Evolutionary conservation across 1,140 invertebrate genomes (phyloP).

Genomic region (Phymorhynchus buccinoides): DNA sequence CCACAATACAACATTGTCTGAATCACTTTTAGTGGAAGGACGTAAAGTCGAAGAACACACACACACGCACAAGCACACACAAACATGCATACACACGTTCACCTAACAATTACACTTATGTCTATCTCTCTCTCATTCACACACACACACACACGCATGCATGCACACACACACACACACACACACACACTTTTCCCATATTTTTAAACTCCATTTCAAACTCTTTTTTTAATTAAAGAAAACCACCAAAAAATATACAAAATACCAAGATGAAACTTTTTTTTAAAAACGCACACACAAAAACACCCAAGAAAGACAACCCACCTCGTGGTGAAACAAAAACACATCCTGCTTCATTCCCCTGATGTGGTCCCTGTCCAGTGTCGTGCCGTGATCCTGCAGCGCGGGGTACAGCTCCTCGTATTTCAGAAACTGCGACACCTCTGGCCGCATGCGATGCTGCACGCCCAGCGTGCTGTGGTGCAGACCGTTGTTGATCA

Average conservation of each 20-base stretch:
- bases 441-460: constrained; percentile 67
- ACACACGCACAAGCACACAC: not conserved
- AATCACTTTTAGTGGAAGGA: too few relatives aligned
- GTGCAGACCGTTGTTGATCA: constrained; percentile 57
- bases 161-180: too few relatives aligned
- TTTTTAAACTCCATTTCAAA: too few relatives aligned
- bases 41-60: not conserved
- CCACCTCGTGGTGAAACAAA: constrained; percentile 69
- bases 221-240: too few relatives aligned
- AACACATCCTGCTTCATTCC: constrained; percentile 70
- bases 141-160: not conserved
- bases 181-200: too few relatives aligned
- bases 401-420: constrained; percentile 71
- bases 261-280: too few relatives aligned
- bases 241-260: too few relatives aligned
- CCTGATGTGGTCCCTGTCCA: constrained; percentile 45
- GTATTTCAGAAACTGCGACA: constrained; percentile 71
- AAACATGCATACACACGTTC: not conserved
- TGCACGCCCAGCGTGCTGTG: constrained; percentile 63
- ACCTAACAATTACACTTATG: too few relatives aligned
- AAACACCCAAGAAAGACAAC: not conserved
- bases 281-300: not conserved
- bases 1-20: too few relatives aligned
- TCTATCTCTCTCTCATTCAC: too few relatives aligned
- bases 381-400: constrained; percentile 57